Percentiles rank a stretch among this genome's conserved stretches.
phyloP scores from a whole-genome alignment of 2,888 invertebrate genomes.

The Heliconius sara region DNA sequence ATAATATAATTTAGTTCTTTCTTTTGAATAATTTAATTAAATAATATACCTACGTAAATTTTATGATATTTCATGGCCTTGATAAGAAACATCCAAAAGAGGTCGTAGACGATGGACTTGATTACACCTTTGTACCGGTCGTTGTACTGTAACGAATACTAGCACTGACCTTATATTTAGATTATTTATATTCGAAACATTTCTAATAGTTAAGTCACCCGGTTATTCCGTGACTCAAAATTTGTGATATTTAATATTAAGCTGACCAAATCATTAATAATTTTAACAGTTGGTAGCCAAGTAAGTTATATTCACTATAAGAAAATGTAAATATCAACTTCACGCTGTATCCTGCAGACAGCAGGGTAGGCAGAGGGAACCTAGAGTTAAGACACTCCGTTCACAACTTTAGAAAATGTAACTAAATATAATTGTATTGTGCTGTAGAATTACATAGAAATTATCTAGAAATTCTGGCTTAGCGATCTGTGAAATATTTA shows the following conservation, averaged over 20 bases:
- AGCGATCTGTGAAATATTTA: conserved; percentile 23
- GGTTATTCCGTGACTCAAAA: background rate
- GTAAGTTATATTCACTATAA: too few species aligned
- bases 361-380: too few species aligned
- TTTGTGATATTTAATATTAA: background rate
- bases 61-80: background rate
- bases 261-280: background rate
- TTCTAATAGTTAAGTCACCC: background rate
- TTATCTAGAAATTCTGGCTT: conserved; percentile 16
- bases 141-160: conserved; percentile 37
- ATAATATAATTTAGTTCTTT: background rate
- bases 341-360: too few species aligned
- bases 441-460: background rate
- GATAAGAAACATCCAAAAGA: conserved; percentile 30
- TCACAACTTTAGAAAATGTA: too few species aligned
- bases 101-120: conserved; percentile 27
- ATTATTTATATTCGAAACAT: background rate
- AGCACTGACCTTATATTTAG: conserved; percentile 25
- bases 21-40: too few species aligned
- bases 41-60: too few species aligned
- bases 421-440: background rate
- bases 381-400: too few species aligned
- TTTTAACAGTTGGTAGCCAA: too few species aligned
- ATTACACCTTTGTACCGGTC: conserved; percentile 41
- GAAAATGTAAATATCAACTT: too few species aligned